Evolutionary conservation across 2,113 vertebrate genomes (phyloP).

Genomic region (Fukomys damarensis): DNA sequence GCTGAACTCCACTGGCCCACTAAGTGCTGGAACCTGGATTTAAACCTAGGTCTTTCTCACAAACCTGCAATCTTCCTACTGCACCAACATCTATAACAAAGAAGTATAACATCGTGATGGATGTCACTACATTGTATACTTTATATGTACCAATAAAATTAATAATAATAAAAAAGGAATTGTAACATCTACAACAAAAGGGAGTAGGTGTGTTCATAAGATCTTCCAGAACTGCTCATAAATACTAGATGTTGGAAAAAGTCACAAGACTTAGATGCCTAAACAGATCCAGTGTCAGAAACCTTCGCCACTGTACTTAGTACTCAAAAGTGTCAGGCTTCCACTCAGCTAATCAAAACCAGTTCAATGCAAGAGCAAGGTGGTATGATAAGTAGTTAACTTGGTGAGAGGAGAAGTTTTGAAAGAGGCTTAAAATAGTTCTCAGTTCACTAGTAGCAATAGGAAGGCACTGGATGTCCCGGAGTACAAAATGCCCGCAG

Average conservation of each 20-base stretch:
- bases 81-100: not conserved
- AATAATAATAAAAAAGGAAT: too few species aligned
- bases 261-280: not conserved
- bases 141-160: too few species aligned
- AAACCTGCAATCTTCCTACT: not conserved
- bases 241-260: slow-evolving; percentile 1
- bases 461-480: not conserved
- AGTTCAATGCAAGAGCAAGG: not conserved
- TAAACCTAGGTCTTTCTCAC: not conserved
- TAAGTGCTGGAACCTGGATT: not conserved
- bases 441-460: not conserved
- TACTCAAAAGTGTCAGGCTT: not conserved
- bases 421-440: not conserved
- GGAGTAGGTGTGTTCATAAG: not conserved
- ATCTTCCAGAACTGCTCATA: not conserved
- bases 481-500: not conserved
- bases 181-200: not conserved
- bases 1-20: not conserved
- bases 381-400: not conserved
- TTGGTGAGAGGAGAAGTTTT: not conserved
- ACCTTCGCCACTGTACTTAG: not conserved
- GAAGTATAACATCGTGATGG: not conserved
- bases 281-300: not conserved
- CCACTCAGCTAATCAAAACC: not conserved
- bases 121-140: too few species aligned